Conservation (phyloP, 2,888 invertebrate genomes). For the Ptilodon capucinus region DNA sequence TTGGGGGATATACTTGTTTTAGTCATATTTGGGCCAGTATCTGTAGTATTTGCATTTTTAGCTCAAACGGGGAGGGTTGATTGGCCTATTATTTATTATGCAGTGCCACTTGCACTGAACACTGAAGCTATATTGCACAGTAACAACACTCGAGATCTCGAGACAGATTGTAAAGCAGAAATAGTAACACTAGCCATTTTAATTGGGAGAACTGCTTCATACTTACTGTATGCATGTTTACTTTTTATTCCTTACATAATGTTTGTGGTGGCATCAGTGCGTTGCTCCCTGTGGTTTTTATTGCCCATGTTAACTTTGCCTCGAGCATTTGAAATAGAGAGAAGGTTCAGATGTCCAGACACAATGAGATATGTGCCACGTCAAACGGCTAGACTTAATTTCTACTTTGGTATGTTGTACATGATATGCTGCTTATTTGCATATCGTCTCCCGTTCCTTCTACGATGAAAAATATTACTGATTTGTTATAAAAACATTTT, state of each 20-base stretch:
- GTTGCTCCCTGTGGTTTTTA: conserved; percentile 94
- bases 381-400: conserved; percentile 94
- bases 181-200: conserved; percentile 97
- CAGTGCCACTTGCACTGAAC: conserved; percentile 95
- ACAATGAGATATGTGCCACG: conserved; percentile 92
- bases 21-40: conserved; percentile 96
- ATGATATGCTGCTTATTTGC: conserved; percentile 91
- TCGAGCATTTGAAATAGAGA: conserved; percentile 94
- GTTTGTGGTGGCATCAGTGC: conserved; percentile 92
- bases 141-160: conserved; percentile 96
- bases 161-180: conserved; percentile 93
- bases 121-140: conserved; percentile 98
- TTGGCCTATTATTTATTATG: conserved; percentile 95
- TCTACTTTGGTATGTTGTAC: conserved; percentile 95
- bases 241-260: conserved; percentile 95
- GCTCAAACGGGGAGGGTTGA: conserved; percentile 96
- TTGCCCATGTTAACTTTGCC: conserved; percentile 94
- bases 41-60: conserved; percentile 96
- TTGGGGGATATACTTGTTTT: conserved; percentile 96
- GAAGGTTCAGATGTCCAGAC: conserved; percentile 90
- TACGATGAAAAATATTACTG: background rate
- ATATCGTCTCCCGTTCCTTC: conserved; percentile 83
- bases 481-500: background rate
- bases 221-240: conserved; percentile 94
- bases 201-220: conserved; percentile 95